phyloP scores from a whole-genome alignment of 2,888 invertebrate genomes.

The Geophilus truncorum region DNA sequence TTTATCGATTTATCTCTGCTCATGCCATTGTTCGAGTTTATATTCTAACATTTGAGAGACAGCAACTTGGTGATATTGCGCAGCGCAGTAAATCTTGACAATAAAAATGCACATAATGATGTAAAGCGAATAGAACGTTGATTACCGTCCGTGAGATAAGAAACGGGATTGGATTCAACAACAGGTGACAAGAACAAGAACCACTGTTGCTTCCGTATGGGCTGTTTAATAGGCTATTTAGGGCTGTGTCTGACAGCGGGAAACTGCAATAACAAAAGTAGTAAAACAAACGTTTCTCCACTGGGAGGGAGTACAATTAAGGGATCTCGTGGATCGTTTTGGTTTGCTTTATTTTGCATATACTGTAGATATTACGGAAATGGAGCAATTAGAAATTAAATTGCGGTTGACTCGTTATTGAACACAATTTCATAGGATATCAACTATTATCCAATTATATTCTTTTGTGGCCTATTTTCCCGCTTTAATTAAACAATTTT shows the following conservation, averaged over 20 bases:
- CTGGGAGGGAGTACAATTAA: not conserved
- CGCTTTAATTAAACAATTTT: not conserved
- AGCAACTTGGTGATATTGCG: too few relatives aligned
- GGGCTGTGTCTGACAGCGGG: not conserved
- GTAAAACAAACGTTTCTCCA: not conserved
- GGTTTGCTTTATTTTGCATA: not conserved
- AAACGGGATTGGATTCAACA: not conserved
- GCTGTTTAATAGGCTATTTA: conserved; percentile 2
- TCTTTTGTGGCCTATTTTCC: too few relatives aligned
- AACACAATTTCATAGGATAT: too few relatives aligned
- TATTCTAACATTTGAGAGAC: too few relatives aligned
- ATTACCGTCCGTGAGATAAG: not conserved
- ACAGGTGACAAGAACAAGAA: not conserved
- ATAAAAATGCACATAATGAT: not conserved
- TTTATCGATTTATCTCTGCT: too few relatives aligned
- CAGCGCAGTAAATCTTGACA: not conserved
- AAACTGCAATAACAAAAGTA: conserved; percentile 9
- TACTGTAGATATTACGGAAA: too few relatives aligned
- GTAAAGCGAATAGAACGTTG: not conserved
- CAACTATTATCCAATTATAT: too few relatives aligned
- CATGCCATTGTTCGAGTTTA: too few relatives aligned
- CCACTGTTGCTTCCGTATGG: not conserved
- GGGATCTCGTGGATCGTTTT: not conserved
- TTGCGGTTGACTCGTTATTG: not conserved
- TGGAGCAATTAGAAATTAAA: not conserved